Conservation (phyloP, 2,888 invertebrate species). For the Dolomedes plantarius region DNA sequence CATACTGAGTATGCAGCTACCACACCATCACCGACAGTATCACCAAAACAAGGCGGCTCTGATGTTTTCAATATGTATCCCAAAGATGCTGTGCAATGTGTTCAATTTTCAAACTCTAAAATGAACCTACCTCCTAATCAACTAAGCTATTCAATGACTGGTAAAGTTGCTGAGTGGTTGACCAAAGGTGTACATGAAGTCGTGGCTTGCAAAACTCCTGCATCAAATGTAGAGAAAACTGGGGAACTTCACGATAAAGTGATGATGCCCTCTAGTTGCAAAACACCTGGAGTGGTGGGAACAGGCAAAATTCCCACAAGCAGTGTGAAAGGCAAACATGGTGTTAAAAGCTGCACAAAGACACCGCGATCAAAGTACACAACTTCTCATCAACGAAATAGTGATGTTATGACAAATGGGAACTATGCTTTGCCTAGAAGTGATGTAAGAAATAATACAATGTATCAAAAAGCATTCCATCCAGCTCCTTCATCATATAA, state of each 20-base stretch:
- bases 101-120: slow-evolving; percentile 40
- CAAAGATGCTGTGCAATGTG: slow-evolving; percentile 4
- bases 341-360: slow-evolving; percentile 17
- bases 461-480: slow-evolving; percentile 57
- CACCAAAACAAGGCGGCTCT: slow-evolving; percentile 37
- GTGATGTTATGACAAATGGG: slow-evolving; percentile 30
- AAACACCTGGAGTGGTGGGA: slow-evolving; percentile 60
- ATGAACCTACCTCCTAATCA: slow-evolving; percentile 56
- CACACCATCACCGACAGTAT: slow-evolving; percentile 60
- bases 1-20: slow-evolving; percentile 69
- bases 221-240: slow-evolving; percentile 40
- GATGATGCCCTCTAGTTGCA: slow-evolving; percentile 64
- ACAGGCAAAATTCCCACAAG: slow-evolving; percentile 49
- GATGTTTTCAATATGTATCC: slow-evolving; percentile 27
- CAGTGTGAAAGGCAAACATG: slow-evolving; percentile 41
- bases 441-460: slow-evolving; percentile 20
- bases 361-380: slow-evolving; percentile 60
- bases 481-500: slow-evolving; percentile 39
- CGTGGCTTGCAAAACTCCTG: slow-evolving; percentile 67
- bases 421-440: slow-evolving; percentile 17
- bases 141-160: slow-evolving; percentile 43
- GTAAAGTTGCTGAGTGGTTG: slow-evolving; percentile 65
- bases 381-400: slow-evolving; percentile 48
- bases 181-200: slow-evolving; percentile 65
- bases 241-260: slow-evolving; percentile 64